Conservation (phyloP, 2,113 vertebrate genomes). For the Antennarius striatus region DNA sequence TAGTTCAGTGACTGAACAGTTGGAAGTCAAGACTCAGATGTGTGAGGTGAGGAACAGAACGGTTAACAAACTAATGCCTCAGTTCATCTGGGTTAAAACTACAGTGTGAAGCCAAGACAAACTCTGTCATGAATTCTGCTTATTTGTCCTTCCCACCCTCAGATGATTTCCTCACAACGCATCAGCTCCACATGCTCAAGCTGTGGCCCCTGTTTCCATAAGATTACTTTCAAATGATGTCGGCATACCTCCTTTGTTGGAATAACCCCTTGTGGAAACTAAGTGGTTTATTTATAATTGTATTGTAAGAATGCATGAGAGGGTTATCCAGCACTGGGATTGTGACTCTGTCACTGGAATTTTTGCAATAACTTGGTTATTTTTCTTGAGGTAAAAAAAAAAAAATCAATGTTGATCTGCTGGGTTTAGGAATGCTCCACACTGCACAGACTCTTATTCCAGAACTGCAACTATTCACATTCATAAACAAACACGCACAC, state of each 20-base stretch:
- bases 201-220: slow-evolving; percentile 36
- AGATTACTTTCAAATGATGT: slow-evolving; percentile 44
- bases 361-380: slow-evolving; percentile 57
- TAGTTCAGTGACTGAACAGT: slow-evolving; percentile 17
- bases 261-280: slow-evolving; percentile 38
- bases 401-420: slow-evolving; percentile 49
- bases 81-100: slow-evolving; percentile 56
- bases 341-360: slow-evolving; percentile 46
- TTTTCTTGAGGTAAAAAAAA: slow-evolving; percentile 55
- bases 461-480: neutral
- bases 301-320: slow-evolving; percentile 18
- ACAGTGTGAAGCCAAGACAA: slow-evolving; percentile 25
- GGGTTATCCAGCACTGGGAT: slow-evolving; percentile 31
- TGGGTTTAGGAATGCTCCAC: slow-evolving; percentile 36
- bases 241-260: slow-evolving; percentile 37
- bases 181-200: slow-evolving; percentile 12
- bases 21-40: slow-evolving; percentile 44
- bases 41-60: slow-evolving; percentile 37
- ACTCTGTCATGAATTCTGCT: slow-evolving; percentile 24
- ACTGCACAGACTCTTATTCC: neutral
- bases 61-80: slow-evolving; percentile 40
- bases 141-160: slow-evolving; percentile 53
- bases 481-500: neutral
- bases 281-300: slow-evolving; percentile 49
- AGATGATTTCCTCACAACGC: slow-evolving; percentile 8